Conservation (phyloP, 1,140 invertebrate species). For the Brachionus koreanus region DNA sequence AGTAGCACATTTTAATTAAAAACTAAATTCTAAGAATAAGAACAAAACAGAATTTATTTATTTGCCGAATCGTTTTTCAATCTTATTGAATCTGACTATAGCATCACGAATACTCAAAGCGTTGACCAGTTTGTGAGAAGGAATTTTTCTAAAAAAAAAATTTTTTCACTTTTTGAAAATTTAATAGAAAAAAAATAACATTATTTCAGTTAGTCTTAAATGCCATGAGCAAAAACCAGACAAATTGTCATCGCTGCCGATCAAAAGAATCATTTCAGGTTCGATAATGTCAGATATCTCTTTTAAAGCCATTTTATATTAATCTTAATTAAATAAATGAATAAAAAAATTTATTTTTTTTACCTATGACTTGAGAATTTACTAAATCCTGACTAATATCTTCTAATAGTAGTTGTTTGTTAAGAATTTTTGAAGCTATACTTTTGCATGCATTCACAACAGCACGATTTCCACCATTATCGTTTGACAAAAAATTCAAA, state of each 20-base stretch:
- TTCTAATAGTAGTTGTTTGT: background rate
- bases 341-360: background rate
- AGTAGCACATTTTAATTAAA: background rate
- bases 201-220: constrained; percentile 34
- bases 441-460: constrained; percentile 4
- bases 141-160: constrained; percentile 11
- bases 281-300: constrained; percentile 10
- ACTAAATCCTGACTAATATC: constrained; percentile 11
- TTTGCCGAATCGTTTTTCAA: constrained; percentile 17
- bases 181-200: background rate
- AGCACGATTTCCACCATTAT: background rate
- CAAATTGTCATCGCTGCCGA: background rate
- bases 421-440: background rate
- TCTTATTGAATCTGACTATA: background rate
- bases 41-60: background rate
- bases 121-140: background rate
- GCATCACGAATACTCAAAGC: background rate
- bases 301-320: background rate
- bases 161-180: background rate
- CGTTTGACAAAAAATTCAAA: constrained; percentile 17
- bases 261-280: constrained; percentile 6
- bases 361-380: constrained; percentile 30
- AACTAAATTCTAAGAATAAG: background rate
- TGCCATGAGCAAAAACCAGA: constrained; percentile 23
- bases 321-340: background rate